A percentile compares a stretch with the other conserved stretches of the same genome.
Conservation (phyloP, 2,888 invertebrate genomes). For the Alloplasta piceator region DNA sequence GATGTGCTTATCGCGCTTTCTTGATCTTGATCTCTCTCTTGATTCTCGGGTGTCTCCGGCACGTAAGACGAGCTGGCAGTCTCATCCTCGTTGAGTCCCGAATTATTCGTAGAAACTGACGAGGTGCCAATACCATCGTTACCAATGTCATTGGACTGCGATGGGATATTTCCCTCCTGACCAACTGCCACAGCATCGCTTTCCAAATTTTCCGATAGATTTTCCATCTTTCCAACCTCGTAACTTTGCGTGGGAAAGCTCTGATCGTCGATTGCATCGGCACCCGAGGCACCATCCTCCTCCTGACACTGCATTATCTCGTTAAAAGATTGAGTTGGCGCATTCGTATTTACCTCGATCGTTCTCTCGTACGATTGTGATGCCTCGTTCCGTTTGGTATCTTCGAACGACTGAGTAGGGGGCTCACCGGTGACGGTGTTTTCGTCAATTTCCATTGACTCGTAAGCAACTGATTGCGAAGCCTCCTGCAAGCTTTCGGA, state of each 20-base stretch:
- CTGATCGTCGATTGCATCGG: slow-evolving; percentile 75
- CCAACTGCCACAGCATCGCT: slow-evolving; percentile 78
- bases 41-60: slow-evolving; percentile 81
- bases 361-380: slow-evolving; percentile 75
- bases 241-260: slow-evolving; percentile 81
- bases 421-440: slow-evolving; percentile 71
- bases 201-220: slow-evolving; percentile 75
- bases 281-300: slow-evolving; percentile 66
- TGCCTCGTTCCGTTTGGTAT: slow-evolving; percentile 74
- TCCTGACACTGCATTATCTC: slow-evolving; percentile 76
- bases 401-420: slow-evolving; percentile 78
- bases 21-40: slow-evolving; percentile 82
- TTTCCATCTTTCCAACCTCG: slow-evolving; percentile 78
- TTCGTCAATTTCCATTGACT: slow-evolving; percentile 76
- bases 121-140: slow-evolving; percentile 79
- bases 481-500: slow-evolving; percentile 77
- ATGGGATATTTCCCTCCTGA: slow-evolving; percentile 79
- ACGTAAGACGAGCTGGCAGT: slow-evolving; percentile 82
- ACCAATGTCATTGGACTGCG: slow-evolving; percentile 80
- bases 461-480: slow-evolving; percentile 76
- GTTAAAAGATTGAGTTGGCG: slow-evolving; percentile 80
- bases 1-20: slow-evolving; percentile 82
- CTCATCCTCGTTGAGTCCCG: slow-evolving; percentile 80
- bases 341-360: slow-evolving; percentile 72
- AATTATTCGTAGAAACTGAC: slow-evolving; percentile 76